Base-by-base conservation (phyloP, 2,113 vertebrate species). In the Colaptes auratus region DNA sequence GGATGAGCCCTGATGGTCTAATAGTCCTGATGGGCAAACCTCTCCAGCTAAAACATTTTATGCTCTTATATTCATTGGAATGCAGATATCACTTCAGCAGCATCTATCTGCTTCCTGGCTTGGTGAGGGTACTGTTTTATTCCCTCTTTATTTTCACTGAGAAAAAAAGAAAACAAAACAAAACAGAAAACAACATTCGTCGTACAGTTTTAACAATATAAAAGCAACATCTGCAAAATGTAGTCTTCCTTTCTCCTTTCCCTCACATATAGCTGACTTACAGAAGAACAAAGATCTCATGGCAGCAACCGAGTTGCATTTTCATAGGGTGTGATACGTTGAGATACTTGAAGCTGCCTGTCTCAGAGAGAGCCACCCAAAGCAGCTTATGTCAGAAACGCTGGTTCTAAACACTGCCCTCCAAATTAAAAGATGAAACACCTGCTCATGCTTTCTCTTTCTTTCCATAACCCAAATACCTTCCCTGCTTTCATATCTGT, bases 1-100 rank as follows among this genome's bases (percentile, higher is more conserved):
- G 69, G 80, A 97, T 97, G 94, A 96, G 96, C 91, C 93, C 95
- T 97, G 55, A 89, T 95, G 95, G 93, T 86, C 96, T 97, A 95
- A 96, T 96, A 90, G 89, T 87, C 93, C 86, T 97, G 93, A 96
- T 96, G 96, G 86, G 87, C 83, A 96, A 97, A 95, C 53, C 58
- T 92, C 80, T 95, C 23, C 66, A 86, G 61, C 72, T 90, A 91
- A 96, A 96, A 59, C 48, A 20, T 48, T 66, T 95, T 88, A 95
- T 77, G 74, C 67, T 88, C 17, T 86, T 91, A 36, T 71, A 88
- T 97, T 89, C 82, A 94, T 96, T 96, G n/a, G 63, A 93, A 96
- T 96, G 86, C 96, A 95, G 96, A 89, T 95, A 96, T 92, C 71
- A 76, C 61, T 82, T 79, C 79, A 81, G 55, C 71, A 87, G 19